phyloP scores from a whole-genome alignment of 1,140 invertebrate species.

The Hyles vespertilio region DNA sequence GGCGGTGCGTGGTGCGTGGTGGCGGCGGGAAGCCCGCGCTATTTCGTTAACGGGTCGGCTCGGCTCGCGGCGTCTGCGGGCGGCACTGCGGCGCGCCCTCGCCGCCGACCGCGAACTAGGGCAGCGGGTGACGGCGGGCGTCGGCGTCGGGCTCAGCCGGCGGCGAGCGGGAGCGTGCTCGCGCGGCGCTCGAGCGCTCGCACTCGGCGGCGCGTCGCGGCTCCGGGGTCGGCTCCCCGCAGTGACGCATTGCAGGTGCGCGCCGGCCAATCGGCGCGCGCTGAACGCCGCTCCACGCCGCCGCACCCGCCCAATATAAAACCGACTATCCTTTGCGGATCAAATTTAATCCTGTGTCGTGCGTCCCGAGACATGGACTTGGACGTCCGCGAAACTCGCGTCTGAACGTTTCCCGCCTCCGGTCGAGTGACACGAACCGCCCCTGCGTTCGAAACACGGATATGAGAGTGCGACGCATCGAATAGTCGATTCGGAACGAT shows the following conservation, averaged over 20 bases:
- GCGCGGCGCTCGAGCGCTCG: constrained; percentile 16
- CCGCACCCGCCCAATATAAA: constrained; percentile 73
- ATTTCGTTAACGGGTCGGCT: constrained; percentile 24
- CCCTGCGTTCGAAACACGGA: constrained; percentile 50
- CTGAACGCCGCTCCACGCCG: constrained; percentile 79
- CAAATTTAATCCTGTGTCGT: constrained; percentile 69
- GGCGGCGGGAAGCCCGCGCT: constrained; percentile 14
- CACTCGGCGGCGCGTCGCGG: constrained; percentile 38
- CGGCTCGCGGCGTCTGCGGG: constrained; percentile 28
- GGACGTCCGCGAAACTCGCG: constrained; percentile 51
- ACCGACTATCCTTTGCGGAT: constrained; percentile 72
- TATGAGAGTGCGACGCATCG: constrained; percentile 65
- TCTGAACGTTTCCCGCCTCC: constrained; percentile 45
- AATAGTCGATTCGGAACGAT: constrained; percentile 67
- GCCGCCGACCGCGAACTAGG: constrained; percentile 36
- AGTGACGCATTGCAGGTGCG: constrained; percentile 90
- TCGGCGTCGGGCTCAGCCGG: constrained; percentile 15
- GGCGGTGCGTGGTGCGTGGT: constrained; percentile 3
- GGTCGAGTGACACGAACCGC: constrained; percentile 41
- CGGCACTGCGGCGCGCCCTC: constrained; percentile 38
- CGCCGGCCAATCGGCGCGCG: constrained; percentile 81
- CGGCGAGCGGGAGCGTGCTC: constrained; percentile 16
- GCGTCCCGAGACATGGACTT: constrained; percentile 72
- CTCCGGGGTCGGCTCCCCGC: constrained; percentile 37
- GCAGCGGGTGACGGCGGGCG: constrained; percentile 17